Evolutionary conservation across 2,113 vertebrate genomes (phyloP), one percentile per base, ranked within the genome.

Genomic region (Tupaia chinensis): DNA sequence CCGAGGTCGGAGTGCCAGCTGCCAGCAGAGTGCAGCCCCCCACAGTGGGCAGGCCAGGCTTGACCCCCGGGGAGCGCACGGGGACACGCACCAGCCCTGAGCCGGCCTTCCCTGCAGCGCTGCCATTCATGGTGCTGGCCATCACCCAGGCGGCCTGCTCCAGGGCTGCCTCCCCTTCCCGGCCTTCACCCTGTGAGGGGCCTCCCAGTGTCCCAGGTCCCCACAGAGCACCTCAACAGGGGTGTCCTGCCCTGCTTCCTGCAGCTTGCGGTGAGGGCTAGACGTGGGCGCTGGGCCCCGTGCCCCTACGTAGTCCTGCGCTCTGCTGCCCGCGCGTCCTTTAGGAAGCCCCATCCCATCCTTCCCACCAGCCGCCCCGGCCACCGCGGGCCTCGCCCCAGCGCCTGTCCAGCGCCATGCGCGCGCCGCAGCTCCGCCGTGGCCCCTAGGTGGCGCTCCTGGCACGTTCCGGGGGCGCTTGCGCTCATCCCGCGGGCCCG

Each of bases 381-480:
- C 44, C 3, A 5, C n/a, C n/a, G 44, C 44, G 44, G 44, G 44
- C 44, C 44, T 44, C 44, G 44, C 44, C 5, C 44, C 44, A 5
- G 44, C 44, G 44, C 44, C 3, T n/a, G n/a, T n/a, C n/a, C n/a
- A n/a, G n/a, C n/a, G n/a, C n/a, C n/a, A n/a, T n/a, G n/a, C n/a
- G n/a, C n/a, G n/a, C n/a, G n/a, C n/a, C 44, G 44, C 44, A 44
- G 44, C 44, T 44, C 44, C 44, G 44, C 44, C 44, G 44, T 44
- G 44, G 44, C 66, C 94, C 69, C 78, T 95, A 91, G 91, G 12
- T 84, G 93, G 97, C 32, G 93, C 88, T 65, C 87, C 92, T 60
- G 70, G 84, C 66, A 54, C 9, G 5, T 69, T 87, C 84, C 27
- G 29, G 54, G 44, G 44, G 44, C 44, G 44, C 44, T 44, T 44